Base-by-base conservation (phyloP, 2,797 vertebrate genomes). In the Peromyscus melanophrys region DNA sequence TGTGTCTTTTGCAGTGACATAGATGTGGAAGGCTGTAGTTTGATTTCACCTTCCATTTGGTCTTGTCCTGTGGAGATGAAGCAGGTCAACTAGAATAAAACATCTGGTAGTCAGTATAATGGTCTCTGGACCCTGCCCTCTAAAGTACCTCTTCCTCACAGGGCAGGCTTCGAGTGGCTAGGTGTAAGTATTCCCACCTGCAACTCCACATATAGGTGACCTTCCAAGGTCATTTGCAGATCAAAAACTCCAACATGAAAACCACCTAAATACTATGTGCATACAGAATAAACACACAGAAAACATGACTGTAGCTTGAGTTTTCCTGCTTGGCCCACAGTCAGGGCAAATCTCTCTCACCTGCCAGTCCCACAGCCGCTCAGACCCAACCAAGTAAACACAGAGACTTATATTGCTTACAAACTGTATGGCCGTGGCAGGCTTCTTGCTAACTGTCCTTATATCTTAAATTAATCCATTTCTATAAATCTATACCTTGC, bases 171-270 rank as follows among this genome's bases (percentile, higher is more conserved):
- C 77, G 78, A 49, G 40, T 16, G 49, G 67, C 46, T 49, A 76
- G 34, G 31, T 43, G 34, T 73, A 63, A 69, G 49, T 57, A 69
- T 71, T 80, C 77, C 94, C 31, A 80, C 69, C 16, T 76, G 43
- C 82, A 83, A n/a, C 27, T 76, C 71, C 88, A 96, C 71, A 7
- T 82, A 52, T 27, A 31, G 6, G 23, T 29, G 59, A 31, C 81
- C 52, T 90, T 92, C 43, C 31, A 82, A 80, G 29, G 43, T 85
- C 59, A 52, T 59, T 88, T 88, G 81, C 11, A 63, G 10, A 34
- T 95, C 49, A 96, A 93, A 95, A 89, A 65, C 19, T 85, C 49
- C 88, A 86, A 63, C 7, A 34, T 69, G 46, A 94, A 92, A 96
- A 88, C 40, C 14, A 84, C 77, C 31, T 10, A 92, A 96, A 88